Conservation (phyloP, 1,140 invertebrate species). For the Dreissena polymorpha region DNA sequence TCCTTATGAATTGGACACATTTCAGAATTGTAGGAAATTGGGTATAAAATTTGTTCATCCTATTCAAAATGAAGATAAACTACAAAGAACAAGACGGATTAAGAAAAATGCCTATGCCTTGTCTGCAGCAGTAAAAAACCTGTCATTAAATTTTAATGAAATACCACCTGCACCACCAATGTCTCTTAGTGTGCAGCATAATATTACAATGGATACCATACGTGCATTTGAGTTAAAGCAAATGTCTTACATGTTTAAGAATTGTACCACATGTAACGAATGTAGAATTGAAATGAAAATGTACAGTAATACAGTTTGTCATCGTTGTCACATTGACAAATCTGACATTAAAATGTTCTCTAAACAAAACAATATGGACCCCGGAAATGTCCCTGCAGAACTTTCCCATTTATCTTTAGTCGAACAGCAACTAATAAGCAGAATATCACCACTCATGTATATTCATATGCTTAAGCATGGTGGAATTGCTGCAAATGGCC, state of each 20-base stretch:
- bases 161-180: conserved; percentile 29
- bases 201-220: conserved; percentile 13
- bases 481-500: conserved; percentile 47
- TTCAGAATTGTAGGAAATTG: too few relatives aligned
- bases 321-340: conserved; percentile 41
- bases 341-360: conserved; percentile 45
- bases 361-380: conserved; percentile 53
- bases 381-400: conserved; percentile 20
- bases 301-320: conserved; percentile 17
- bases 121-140: background rate
- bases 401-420: conserved; percentile 32
- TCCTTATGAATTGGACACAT: too few relatives aligned
- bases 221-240: conserved; percentile 36
- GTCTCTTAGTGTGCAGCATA: background rate
- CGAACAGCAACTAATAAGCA: conserved; percentile 48
- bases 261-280: conserved; percentile 39
- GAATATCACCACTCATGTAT: conserved; percentile 42
- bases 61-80: too few relatives aligned
- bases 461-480: conserved; percentile 53
- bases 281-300: conserved; percentile 20
- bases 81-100: too few relatives aligned
- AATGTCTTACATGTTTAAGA: conserved; percentile 26
- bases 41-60: too few relatives aligned
- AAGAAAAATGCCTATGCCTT: background rate
- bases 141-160: background rate